Evolutionary conservation across 2,888 invertebrate species (phyloP).

Genomic region (Zonitis immaculata): DNA sequence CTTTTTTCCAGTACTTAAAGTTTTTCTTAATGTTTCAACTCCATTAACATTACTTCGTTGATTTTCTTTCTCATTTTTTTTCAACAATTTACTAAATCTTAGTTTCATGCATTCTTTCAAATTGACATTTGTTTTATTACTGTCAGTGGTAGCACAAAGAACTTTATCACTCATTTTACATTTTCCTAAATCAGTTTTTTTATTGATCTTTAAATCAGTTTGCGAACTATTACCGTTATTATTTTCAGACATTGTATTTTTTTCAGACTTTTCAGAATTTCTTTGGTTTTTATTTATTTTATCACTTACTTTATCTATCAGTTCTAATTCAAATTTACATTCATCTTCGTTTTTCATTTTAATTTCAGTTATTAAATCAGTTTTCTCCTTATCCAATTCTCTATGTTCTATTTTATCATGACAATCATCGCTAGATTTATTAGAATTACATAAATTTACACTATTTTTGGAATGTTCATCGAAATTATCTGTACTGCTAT

Average conservation of each 20-base stretch:
- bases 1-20: not conserved
- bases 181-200: not conserved
- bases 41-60: conserved; percentile 4
- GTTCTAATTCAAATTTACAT: not conserved
- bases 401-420: not conserved
- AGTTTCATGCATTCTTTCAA: not conserved
- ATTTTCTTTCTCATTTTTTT: not conserved
- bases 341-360: not conserved
- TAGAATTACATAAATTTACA: not conserved
- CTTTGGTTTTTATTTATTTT: not conserved
- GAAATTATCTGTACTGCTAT: not conserved
- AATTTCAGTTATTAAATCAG: no score
- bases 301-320: not conserved
- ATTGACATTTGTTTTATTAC: not conserved
- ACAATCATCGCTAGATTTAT: not conserved
- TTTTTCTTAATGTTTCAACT: conserved; percentile 7
- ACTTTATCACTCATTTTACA: not conserved
- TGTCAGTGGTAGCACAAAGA: not conserved
- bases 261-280: conserved; percentile 1
- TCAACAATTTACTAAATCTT: not conserved
- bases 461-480: not conserved
- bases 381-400: not conserved
- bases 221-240: not conserved
- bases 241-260: not conserved
- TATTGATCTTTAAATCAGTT: not conserved